Evolutionary conservation across 92 coral and sea anemone genomes (phyloP), one percentile per base, ranked within the genome.

Genomic region (Phenganax marumi): DNA sequence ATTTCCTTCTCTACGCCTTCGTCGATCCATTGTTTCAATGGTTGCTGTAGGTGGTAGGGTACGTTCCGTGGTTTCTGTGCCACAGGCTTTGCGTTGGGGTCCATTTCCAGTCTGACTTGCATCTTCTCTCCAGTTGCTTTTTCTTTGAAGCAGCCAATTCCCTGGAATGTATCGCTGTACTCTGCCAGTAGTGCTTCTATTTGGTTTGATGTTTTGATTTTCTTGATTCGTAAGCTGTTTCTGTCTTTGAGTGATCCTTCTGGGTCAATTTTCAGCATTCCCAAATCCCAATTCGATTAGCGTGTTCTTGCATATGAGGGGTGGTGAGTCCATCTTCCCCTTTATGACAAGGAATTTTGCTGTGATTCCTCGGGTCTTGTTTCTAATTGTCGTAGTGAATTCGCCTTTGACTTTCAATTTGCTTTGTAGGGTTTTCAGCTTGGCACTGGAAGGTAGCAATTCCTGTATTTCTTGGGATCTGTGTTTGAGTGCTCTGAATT

Each of bases 241-340:
- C n/a, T 73, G 25, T 73, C 78, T 73, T 73, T 73, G 23, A 73
- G 57, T 25, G 78, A 46, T 73, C 78, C 56, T 73, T 33, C 50
- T 6, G 55, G 78, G 19, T 73, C 78, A 12, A 73, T 73, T 47
- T 47, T 73, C 19, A 43, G 78, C 81, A 75, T 75, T 54, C 89
- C 86, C 21, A 88, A 86, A n/a, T n/a, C n/a, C n/a, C n/a, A n/a
- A n/a, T 47, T 85, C 86, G 48, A 68, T 54, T 2, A 54, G 60
- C 13, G 60, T 54, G 3, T n/a, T 60, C 66, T 60, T 60, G 66
- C 66, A 60, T 12, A 60, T 3, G 5, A 68, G 82, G 13, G 86
- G 86, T 24, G 83, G 86, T 62, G 88, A 88, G 56, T 88, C 81
- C 61, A 88, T 88, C n/a, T 85, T 80, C 14, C 86, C 83, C 84